Conservation (phyloP, 2,888 invertebrate genomes). For the Eilema griseolum region DNA sequence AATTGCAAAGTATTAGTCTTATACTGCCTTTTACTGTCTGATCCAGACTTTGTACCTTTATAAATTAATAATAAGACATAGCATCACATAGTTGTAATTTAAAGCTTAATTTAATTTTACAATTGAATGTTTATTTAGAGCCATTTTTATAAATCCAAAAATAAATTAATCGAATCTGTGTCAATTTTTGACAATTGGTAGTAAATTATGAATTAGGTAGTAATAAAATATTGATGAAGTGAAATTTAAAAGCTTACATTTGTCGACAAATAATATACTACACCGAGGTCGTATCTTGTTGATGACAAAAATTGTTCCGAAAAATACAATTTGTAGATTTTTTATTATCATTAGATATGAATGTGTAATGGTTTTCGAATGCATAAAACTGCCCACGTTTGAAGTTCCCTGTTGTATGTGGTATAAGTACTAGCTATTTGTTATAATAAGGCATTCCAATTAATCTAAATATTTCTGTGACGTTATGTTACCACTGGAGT, state of each 20-base stretch:
- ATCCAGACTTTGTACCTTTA: constrained; percentile 26
- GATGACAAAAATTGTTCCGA: not conserved
- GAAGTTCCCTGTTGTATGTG: constrained; percentile 28
- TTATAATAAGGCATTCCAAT: constrained; percentile 56
- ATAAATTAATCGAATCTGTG: not conserved
- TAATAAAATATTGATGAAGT: not conserved
- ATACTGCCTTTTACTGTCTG: constrained; percentile 13
- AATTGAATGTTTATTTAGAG: constrained; percentile 1
- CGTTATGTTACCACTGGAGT: constrained; percentile 39
- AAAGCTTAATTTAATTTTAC: constrained; percentile 31
- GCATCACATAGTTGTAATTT: constrained; percentile 51
- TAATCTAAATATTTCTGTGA: constrained; percentile 33
- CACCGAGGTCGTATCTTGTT: not conserved
- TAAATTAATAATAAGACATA: constrained; percentile 25
- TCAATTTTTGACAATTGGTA: not conserved
- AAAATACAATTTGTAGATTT: not conserved
- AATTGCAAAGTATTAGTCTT: constrained; percentile 14
- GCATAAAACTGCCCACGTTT: constrained; percentile 50
- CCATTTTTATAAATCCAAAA: constrained; percentile 2
- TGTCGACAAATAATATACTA: not conserved
- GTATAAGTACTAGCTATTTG: constrained; percentile 30
- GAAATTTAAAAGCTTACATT: not conserved
- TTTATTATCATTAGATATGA: constrained; percentile 2
- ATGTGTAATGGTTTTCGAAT: constrained; percentile 24
- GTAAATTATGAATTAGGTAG: not conserved